Evolutionary conservation across 2,113 vertebrate species (phyloP).

Genomic region (Clarias macrocephalus): DNA sequence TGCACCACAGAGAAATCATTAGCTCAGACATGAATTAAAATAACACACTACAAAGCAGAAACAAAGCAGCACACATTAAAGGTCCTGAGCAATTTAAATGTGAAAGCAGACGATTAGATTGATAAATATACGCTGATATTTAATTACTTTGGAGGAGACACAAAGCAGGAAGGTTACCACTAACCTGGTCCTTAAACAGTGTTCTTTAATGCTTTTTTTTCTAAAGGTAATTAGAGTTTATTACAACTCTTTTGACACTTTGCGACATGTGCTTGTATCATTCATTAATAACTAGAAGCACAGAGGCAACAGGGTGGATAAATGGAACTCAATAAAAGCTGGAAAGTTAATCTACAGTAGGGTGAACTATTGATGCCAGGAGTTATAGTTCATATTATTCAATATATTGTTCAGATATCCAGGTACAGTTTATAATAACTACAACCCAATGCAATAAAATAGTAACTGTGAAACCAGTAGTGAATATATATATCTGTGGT

Average conservation of each 20-base stretch:
- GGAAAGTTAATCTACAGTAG: not conserved
- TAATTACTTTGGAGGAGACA: constrained; percentile 63
- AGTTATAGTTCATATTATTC: not conserved
- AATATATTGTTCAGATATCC: not conserved
- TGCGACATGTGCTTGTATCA: not conserved
- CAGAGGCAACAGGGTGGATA: constrained; percentile 12
- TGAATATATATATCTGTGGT: not conserved
- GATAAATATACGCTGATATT: constrained; percentile 66
- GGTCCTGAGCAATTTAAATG: constrained; percentile 73
- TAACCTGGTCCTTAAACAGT: constrained; percentile 77
- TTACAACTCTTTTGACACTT: constrained; percentile 18
- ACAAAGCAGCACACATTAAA: constrained; percentile 79
- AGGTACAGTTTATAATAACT: not conserved
- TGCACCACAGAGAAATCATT: constrained; percentile 84
- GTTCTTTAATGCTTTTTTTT: constrained; percentile 50
- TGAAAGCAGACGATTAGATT: constrained; percentile 53
- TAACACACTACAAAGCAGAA: constrained; percentile 63
- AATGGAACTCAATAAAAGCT: not conserved
- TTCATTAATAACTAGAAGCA: constrained; percentile 14
- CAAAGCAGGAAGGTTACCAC: constrained; percentile 69
- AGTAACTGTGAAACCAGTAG: not conserved
- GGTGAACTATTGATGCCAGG: constrained; percentile 8
- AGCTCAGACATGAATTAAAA: constrained; percentile 70
- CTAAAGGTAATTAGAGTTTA: constrained; percentile 8
- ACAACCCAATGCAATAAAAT: not conserved